Conservation (phyloP, 1,140 invertebrate genomes). For the Thaumatotibia leucotreta region DNA sequence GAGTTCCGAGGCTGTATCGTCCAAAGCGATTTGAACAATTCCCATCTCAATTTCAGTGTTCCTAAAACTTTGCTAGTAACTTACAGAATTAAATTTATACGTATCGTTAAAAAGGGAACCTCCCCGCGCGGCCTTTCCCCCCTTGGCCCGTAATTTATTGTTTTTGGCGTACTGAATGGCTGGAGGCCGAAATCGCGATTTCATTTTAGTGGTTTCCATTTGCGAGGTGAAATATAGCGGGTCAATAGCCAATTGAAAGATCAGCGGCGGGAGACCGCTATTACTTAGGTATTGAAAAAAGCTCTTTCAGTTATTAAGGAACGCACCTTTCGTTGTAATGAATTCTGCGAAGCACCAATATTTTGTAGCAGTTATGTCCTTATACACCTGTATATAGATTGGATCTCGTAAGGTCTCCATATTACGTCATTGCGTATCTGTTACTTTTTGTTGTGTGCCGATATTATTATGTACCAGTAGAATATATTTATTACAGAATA, state of each 20-base stretch:
- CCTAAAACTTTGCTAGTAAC: constrained; percentile 2
- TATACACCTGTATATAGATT: no score
- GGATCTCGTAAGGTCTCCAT: no score
- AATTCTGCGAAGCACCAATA: no score
- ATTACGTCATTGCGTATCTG: no score
- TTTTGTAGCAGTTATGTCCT: no score
- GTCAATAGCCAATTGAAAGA: not conserved
- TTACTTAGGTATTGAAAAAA: not conserved
- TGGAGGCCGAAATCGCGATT: not conserved
- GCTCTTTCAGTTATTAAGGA: not conserved
- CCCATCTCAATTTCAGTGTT: not conserved
- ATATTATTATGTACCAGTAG: no score
- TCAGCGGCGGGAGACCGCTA: not conserved
- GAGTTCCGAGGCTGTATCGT: no score
- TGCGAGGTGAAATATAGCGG: not conserved
- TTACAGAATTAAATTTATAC: not conserved
- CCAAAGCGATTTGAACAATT: not conserved
- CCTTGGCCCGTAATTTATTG: not conserved
- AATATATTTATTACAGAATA: no score
- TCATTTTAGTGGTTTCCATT: not conserved
- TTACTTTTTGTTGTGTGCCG: no score
- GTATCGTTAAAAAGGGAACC: not conserved
- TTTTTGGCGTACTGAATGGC: not conserved
- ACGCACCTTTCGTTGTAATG: not conserved
- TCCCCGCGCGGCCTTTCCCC: not conserved